These are phyloP conservation scores for Rana temporaria DNA, from an alignment of 2,113 vertebrate genomes.

Conservation along the genomic window DNA sequence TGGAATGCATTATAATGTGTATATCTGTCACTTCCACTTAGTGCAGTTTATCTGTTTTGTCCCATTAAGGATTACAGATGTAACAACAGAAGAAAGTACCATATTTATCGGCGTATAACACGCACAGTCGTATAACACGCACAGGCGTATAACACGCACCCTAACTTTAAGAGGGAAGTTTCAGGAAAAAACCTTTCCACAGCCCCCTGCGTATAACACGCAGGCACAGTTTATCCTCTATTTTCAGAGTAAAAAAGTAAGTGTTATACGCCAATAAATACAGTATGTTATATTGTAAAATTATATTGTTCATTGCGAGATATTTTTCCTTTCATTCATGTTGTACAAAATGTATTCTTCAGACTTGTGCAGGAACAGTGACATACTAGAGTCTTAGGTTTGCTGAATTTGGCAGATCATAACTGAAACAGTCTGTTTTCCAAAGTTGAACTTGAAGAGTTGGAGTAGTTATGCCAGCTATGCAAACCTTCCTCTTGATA, in stretches of 20 bases:
- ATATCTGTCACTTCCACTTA: neutral
- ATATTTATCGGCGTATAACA: too few relatives aligned
- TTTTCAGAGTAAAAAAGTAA: too few relatives aligned
- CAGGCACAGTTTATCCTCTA: too few relatives aligned
- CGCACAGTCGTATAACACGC: too few relatives aligned
- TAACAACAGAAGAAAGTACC: neutral
- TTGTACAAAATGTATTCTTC: neutral
- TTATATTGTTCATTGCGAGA: neutral
- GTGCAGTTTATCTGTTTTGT: neutral
- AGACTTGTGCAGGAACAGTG: neutral
- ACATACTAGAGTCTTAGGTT: neutral
- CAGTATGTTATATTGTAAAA: neutral
- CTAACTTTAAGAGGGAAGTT: too few relatives aligned
- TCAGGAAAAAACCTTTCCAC: too few relatives aligned
- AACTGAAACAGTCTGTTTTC: neutral
- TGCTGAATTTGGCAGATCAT: neutral
- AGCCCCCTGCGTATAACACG: too few relatives aligned
- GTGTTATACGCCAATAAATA: too few relatives aligned
- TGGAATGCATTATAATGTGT: constrained; percentile 42
- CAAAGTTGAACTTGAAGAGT: neutral
- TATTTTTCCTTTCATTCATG: neutral
- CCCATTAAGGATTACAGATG: neutral
- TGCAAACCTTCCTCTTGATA: neutral
- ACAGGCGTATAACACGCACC: too few relatives aligned
- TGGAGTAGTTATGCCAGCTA: constrained; percentile 41